Conservation (phyloP, 2,797 vertebrate species). For the Remorina albescens region DNA sequence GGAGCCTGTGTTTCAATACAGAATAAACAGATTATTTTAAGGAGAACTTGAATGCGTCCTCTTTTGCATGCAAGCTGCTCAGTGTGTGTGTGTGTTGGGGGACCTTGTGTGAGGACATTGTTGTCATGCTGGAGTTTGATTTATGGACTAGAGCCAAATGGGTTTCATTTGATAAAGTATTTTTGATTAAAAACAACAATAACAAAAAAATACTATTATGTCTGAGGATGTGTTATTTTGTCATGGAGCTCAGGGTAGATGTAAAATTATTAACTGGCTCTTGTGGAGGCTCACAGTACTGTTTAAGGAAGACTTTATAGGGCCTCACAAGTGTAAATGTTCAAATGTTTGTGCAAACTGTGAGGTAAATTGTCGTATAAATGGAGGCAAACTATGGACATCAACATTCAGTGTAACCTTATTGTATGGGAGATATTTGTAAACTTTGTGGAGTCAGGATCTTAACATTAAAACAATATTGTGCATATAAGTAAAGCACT, state of each 20-base stretch:
- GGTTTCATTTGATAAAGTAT: no score
- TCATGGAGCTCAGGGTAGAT: not conserved
- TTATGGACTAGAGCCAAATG: not conserved
- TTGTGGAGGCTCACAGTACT: not conserved
- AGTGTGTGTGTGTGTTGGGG: not conserved
- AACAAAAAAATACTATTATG: no score
- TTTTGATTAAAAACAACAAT: no score
- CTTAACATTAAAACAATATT: no score
- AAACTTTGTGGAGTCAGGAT: not conserved
- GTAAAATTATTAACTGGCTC: not conserved
- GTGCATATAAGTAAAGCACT: no score
- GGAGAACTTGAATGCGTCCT: slow-evolving; percentile 59
- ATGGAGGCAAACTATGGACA: not conserved
- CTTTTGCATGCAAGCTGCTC: not conserved
- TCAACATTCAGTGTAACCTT: not conserved
- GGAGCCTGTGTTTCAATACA: slow-evolving; percentile 83
- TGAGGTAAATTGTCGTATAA: no score
- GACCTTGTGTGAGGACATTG: not conserved
- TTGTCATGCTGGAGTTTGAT: not conserved
- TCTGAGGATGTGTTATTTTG: not conserved
- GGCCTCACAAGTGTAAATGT: not conserved
- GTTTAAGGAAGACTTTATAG: not conserved
- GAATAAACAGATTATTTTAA: slow-evolving; percentile 88
- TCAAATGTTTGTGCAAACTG: not conserved
- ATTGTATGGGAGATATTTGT: not conserved